Percentiles rank a stretch among this genome's conserved stretches.
Evolutionary conservation across 2,113 vertebrate genomes (phyloP).

Genomic region (Craseonycteris thonglongyai): DNA sequence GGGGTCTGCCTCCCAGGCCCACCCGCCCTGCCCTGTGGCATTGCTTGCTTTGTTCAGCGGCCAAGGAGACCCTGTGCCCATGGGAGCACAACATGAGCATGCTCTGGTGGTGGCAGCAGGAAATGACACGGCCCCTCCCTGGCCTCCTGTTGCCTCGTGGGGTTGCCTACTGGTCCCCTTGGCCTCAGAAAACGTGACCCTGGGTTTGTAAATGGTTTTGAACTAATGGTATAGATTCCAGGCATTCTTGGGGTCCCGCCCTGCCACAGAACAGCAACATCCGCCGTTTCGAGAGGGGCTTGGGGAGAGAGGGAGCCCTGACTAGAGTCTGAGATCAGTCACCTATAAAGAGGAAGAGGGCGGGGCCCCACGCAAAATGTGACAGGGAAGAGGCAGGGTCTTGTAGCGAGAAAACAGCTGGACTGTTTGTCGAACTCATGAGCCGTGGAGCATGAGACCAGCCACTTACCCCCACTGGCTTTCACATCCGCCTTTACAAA

Average conservation of each 20-base stretch:
- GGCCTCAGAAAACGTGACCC: conserved; percentile 26
- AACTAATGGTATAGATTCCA: background rate
- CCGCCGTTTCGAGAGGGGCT: background rate
- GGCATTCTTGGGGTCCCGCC: background rate
- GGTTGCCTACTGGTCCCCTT: background rate
- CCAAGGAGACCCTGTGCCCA: background rate
- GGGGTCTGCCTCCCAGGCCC: background rate
- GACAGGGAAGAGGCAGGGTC: background rate
- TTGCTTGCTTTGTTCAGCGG: background rate
- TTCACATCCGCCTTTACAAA: background rate
- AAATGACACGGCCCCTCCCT: background rate
- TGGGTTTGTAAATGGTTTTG: conserved; percentile 41
- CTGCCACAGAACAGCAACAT: background rate
- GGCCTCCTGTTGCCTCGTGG: background rate
- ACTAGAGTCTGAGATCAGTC: background rate
- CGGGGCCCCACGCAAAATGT: background rate
- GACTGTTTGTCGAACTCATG: background rate
- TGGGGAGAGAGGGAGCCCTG: background rate
- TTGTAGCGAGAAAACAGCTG: background rate
- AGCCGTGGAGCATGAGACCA: rapidly evolving
- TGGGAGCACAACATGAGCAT: conserved; percentile 44
- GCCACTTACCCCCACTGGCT: background rate
- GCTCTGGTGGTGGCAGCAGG: background rate
- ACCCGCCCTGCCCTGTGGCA: background rate
- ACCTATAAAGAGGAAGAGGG: background rate